Percentiles rank a stretch among this genome's conserved stretches.
These are phyloP conservation scores for Leptonema lineaticorne DNA, from an alignment of 1,140 invertebrate genomes.

Conservation along the genomic window DNA sequence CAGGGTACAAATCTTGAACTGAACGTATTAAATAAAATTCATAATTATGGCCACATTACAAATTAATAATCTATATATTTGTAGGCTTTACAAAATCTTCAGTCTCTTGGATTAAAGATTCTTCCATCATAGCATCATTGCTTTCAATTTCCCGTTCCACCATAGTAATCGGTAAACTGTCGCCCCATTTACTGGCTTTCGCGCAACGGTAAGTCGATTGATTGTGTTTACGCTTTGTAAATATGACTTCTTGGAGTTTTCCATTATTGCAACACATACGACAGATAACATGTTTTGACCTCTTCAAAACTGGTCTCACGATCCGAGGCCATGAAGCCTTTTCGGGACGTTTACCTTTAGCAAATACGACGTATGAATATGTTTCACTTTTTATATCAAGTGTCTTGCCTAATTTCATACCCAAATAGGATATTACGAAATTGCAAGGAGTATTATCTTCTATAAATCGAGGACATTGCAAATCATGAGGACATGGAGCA, in stretches of 20 bases:
- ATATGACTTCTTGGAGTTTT: slow-evolving; percentile 72
- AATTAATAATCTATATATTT: neutral
- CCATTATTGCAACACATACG: slow-evolving; percentile 74
- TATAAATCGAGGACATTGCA: slow-evolving; percentile 67
- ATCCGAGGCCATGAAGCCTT: slow-evolving; percentile 75
- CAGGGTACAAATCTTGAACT: no score
- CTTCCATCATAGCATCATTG: no score
- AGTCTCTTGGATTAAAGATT: neutral
- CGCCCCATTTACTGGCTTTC: slow-evolving; percentile 70
- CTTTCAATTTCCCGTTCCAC: no score
- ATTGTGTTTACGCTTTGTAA: slow-evolving; percentile 73
- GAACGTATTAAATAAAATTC: no score
- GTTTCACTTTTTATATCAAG: slow-evolving; percentile 54
- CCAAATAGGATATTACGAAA: slow-evolving; percentile 67
- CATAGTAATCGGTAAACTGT: slow-evolving; percentile 64
- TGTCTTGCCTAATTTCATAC: slow-evolving; percentile 56
- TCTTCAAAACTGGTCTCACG: slow-evolving; percentile 65
- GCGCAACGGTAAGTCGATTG: slow-evolving; percentile 69
- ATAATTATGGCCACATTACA: no score
- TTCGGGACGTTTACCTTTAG: slow-evolving; percentile 66
- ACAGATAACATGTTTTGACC: slow-evolving; percentile 73
- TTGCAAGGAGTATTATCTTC: slow-evolving; percentile 73
- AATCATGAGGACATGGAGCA: slow-evolving; percentile 83
- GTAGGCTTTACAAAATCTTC: neutral
- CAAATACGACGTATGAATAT: slow-evolving; percentile 77